These are phyloP conservation scores for Scaptomyza graminum DNA, from an alignment of 1,140 invertebrate genomes.

Conservation along the genomic window DNA sequence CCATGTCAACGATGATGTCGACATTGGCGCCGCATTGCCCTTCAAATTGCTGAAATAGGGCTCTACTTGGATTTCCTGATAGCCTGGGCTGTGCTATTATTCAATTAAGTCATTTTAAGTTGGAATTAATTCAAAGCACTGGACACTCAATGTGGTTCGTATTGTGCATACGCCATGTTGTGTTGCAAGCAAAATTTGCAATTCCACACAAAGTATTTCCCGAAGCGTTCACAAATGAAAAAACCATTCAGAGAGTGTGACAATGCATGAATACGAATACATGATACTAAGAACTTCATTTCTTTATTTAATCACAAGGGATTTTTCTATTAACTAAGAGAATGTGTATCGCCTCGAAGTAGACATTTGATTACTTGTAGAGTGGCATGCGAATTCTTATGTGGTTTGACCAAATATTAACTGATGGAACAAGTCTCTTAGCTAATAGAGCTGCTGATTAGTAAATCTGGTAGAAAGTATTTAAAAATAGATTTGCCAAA, in stretches of 20 bases:
- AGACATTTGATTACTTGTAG: too few species aligned
- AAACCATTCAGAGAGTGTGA: conserved; percentile 10
- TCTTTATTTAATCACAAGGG: not conserved
- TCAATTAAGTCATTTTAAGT: conserved; percentile 61
- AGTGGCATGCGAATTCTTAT: too few species aligned
- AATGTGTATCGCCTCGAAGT: too few species aligned
- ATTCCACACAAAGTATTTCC: not conserved
- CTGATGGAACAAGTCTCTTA: too few species aligned
- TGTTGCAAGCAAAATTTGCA: conserved; percentile 17
- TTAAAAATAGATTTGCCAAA: too few species aligned
- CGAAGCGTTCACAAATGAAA: conserved; percentile 11
- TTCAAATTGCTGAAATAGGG: conserved; percentile 54
- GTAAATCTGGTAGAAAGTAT: too few species aligned
- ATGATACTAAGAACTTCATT: not conserved
- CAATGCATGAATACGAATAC: conserved; percentile 4
- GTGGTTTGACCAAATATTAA: too few species aligned
- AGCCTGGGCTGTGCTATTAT: conserved; percentile 3
- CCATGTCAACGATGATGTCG: conserved; percentile 12
- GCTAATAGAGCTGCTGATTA: too few species aligned
- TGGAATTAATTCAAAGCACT: conserved; percentile 30
- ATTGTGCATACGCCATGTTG: conserved; percentile 37
- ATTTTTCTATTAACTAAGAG: too few species aligned
- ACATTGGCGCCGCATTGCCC: conserved; percentile 33
- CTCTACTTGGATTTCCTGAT: conserved; percentile 37
- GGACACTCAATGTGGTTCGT: conserved; percentile 8